phyloP scores from a whole-genome alignment of 37 sponge, comb jelly and placozoan genomes.

The Crambe crambe region DNA sequence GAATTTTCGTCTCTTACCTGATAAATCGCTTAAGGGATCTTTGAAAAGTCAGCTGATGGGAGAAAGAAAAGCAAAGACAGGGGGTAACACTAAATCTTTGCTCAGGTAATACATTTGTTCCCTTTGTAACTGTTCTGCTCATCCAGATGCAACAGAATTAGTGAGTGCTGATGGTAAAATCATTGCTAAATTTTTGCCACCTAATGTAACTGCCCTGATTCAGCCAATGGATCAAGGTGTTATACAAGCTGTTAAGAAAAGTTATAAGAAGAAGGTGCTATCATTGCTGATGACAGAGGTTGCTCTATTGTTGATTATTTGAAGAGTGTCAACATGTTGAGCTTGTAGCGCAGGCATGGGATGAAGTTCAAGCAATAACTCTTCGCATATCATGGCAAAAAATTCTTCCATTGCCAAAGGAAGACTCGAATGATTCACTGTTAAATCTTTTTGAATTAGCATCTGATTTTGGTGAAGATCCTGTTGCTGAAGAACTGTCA shows the following conservation, averaged over 20 bases:
- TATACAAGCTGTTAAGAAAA: constrained; percentile 45
- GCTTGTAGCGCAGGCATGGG: neutral
- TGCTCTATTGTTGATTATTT: constrained; percentile 43
- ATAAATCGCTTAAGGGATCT: too few relatives aligned
- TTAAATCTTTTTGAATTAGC: neutral
- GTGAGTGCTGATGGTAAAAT: constrained; percentile 32
- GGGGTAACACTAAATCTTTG: too few relatives aligned
- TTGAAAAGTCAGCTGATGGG: too few relatives aligned
- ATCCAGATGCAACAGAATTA: constrained; percentile 41
- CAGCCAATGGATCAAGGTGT: constrained; percentile 67
- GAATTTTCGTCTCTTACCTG: neutral
- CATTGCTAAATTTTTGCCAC: constrained; percentile 18
- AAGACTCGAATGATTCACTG: neutral
- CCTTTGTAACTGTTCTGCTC: constrained; percentile 53
- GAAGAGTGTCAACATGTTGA: constrained; percentile 48
- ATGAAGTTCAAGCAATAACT: neutral
- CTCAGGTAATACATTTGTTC: too few relatives aligned
- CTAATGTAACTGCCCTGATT: constrained; percentile 48
- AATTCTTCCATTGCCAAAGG: neutral
- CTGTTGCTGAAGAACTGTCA: neutral
- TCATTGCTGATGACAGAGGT: constrained; percentile 57
- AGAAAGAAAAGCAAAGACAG: too few relatives aligned
- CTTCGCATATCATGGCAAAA: constrained; percentile 16
- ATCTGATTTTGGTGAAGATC: neutral
- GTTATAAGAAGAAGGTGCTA: constrained; percentile 29